Percentiles rank a stretch among this genome's conserved stretches.
Conservation (phyloP, 2,888 invertebrate species). For the Mythimna vitellina region DNA sequence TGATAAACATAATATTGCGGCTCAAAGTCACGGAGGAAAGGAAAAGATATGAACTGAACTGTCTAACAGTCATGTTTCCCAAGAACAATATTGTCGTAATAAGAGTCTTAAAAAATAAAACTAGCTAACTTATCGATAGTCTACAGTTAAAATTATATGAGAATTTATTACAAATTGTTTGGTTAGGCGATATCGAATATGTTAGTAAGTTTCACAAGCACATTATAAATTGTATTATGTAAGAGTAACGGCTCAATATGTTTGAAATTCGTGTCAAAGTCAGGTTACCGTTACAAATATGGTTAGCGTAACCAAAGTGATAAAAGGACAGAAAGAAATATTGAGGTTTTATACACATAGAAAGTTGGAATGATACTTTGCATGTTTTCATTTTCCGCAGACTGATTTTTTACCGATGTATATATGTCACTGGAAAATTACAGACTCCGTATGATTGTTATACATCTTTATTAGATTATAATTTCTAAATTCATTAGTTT, state of each 20-base stretch:
- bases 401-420: background rate
- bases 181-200: slow-evolving; percentile 49
- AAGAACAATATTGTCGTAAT: slow-evolving; percentile 1
- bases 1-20: background rate
- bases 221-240: slow-evolving; percentile 49
- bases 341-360: slow-evolving; percentile 28
- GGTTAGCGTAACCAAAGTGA: slow-evolving; percentile 39
- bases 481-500: too few species aligned
- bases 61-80: background rate
- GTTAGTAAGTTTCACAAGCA: slow-evolving; percentile 36
- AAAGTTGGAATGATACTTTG: slow-evolving; percentile 12
- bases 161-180: slow-evolving; percentile 45
- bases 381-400: background rate
- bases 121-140: slow-evolving; percentile 13
- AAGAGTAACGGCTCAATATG: slow-evolving; percentile 39
- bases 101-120: slow-evolving; percentile 9
- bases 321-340: slow-evolving; percentile 28
- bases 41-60: background rate
- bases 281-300: slow-evolving; percentile 28
- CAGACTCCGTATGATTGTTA: too few species aligned
- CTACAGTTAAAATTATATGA: slow-evolving; percentile 12
- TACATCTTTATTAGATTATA: too few species aligned
- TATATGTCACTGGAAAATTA: too few species aligned
- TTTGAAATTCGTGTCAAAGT: slow-evolving; percentile 51
- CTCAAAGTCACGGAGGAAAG: background rate